phyloP scores from a whole-genome alignment of 2,113 vertebrate species.

The Carollia perspicillata region DNA sequence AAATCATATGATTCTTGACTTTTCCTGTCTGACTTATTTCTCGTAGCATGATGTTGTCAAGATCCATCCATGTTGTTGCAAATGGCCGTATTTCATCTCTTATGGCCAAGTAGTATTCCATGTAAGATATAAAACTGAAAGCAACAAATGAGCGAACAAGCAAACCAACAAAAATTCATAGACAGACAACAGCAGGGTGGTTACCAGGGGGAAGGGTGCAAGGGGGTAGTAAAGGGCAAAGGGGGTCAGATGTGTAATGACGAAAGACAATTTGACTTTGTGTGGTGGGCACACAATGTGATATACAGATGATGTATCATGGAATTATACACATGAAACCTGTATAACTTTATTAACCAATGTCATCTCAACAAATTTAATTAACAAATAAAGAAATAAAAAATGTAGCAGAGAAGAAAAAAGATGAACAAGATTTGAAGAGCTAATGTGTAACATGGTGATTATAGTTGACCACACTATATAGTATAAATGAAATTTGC shows the following conservation, averaged over 20 bases:
- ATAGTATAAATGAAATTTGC: neutral
- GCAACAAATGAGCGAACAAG: neutral
- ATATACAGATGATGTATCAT: too few relatives aligned
- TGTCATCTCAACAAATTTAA: neutral
- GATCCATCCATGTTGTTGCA: neutral
- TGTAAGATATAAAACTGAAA: neutral
- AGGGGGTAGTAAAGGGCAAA: too few relatives aligned
- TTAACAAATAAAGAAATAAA: neutral
- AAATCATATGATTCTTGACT: neutral
- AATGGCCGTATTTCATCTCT: neutral
- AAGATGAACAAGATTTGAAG: neutral
- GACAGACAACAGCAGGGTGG: too few relatives aligned
- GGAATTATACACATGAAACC: too few relatives aligned
- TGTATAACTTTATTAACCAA: too few relatives aligned
- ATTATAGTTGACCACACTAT: neutral
- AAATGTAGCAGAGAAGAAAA: neutral
- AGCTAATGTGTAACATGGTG: neutral
- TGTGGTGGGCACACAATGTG: too few relatives aligned
- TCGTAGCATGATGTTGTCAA: neutral
- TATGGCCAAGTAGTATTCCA: neutral
- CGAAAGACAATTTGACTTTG: too few relatives aligned
- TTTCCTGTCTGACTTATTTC: neutral
- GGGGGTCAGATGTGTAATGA: too few relatives aligned
- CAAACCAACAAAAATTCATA: neutral
- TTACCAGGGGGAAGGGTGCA: too few relatives aligned